These are phyloP conservation scores for Tuberolachnus salignus DNA, from an alignment of 2,888 invertebrate genomes.

Conservation along the genomic window DNA sequence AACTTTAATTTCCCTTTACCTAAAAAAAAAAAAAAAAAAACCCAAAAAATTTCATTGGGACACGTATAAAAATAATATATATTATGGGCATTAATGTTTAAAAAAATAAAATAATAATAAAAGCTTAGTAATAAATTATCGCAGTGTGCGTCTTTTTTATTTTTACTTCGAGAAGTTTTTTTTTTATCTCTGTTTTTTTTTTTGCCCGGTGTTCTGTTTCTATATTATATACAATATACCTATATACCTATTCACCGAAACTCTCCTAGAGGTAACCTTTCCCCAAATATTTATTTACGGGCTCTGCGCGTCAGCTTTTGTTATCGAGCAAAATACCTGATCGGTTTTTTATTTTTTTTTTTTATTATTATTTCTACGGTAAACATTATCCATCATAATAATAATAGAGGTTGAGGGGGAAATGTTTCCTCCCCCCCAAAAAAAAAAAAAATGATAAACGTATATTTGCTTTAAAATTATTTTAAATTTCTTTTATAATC, in stretches of 20 bases:
- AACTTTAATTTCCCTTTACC: conserved; percentile 19
- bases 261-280: neutral
- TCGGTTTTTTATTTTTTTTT: conserved; percentile 17
- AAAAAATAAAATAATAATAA: too few relatives aligned
- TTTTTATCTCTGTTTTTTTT: conserved; percentile 9
- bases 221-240: neutral
- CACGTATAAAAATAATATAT: neutral
- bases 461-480: neutral
- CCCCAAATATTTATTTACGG: neutral
- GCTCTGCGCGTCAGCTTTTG: neutral
- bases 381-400: conserved; percentile 22
- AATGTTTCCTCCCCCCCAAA: neutral
- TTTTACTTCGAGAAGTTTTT: neutral
- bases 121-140: conserved; percentile 46
- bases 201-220: neutral
- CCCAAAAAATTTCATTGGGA: too few relatives aligned
- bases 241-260: neutral
- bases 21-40: neutral
- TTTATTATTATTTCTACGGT: neutral
- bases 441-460: neutral
- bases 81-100: neutral
- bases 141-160: conserved; percentile 9
- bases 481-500: neutral
- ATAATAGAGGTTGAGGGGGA: neutral
- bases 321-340: conserved; percentile 29